Evolutionary conservation across 2,888 invertebrate genomes (phyloP).

Genomic region (Polyommatus iphigenia): DNA sequence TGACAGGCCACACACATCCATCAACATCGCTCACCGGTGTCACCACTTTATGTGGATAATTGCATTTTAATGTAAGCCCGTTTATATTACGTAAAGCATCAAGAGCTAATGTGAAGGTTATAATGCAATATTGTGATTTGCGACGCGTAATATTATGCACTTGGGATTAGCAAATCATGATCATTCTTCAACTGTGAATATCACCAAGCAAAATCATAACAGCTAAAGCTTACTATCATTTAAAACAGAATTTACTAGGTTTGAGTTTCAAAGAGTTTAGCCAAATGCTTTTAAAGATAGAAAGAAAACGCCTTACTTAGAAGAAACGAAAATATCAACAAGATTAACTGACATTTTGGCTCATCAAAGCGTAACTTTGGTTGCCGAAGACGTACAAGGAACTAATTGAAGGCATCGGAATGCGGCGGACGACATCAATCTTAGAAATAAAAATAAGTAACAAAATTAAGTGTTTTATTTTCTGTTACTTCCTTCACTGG

Average conservation of each 20-base stretch:
- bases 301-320: background rate
- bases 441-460: constrained; percentile 23
- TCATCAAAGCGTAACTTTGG: constrained; percentile 1
- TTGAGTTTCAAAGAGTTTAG: background rate
- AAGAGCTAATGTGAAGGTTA: constrained; percentile 30
- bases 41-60: constrained; percentile 43
- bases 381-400: background rate
- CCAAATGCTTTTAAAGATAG: background rate
- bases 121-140: constrained; percentile 9
- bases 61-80: constrained; percentile 46
- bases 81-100: constrained; percentile 35
- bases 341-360: background rate
- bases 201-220: background rate
- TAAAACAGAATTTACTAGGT: background rate
- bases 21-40: constrained; percentile 43
- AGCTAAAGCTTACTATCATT: background rate
- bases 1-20: constrained; percentile 43
- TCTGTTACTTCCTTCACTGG: constrained; percentile 23
- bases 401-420: constrained; percentile 24
- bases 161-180: background rate
- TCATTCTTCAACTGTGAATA: background rate
- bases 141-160: constrained; percentile 9
- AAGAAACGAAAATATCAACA: background rate
- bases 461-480: constrained; percentile 30
- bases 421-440: constrained; percentile 28